Conservation (phyloP, 23 tunicate genomes). For the Halocynthia aurantium region DNA sequence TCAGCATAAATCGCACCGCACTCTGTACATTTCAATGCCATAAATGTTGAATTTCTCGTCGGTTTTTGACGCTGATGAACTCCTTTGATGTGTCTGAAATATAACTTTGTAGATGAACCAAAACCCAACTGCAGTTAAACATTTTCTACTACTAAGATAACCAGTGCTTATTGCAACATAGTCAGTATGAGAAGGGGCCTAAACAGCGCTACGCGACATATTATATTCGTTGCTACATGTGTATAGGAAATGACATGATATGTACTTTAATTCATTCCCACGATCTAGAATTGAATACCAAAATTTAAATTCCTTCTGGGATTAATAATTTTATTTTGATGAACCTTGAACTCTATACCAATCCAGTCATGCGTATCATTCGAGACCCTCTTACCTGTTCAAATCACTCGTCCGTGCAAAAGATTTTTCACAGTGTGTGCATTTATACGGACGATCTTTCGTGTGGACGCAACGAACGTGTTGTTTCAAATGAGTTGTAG, state of each 20-base stretch:
- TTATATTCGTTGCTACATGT: no score
- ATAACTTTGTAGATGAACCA: no score
- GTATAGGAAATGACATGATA: no score
- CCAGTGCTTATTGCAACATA: no score
- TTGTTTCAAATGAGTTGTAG: slow-evolving; percentile 83
- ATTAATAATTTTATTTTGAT: not conserved
- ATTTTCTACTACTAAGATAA: no score
- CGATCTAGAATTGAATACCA: no score
- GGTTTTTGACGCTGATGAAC: slow-evolving; percentile 48
- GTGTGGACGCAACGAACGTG: slow-evolving; percentile 91
- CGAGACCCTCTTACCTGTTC: slow-evolving; percentile 41
- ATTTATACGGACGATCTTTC: slow-evolving; percentile 79
- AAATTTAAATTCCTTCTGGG: not conserved
- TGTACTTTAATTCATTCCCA: no score
- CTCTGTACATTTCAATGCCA: slow-evolving; percentile 61
- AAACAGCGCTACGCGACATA: no score
- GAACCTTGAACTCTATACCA: not conserved
- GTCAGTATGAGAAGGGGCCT: no score
- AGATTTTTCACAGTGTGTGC: slow-evolving; percentile 57
- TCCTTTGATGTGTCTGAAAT: slow-evolving; percentile 64
- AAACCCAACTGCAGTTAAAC: no score
- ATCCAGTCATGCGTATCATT: not conserved
- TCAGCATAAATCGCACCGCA: slow-evolving; percentile 71
- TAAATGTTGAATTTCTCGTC: slow-evolving; percentile 23
- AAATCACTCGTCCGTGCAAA: slow-evolving; percentile 94